Percentiles rank a stretch among this genome's conserved stretches.
phyloP scores from a whole-genome alignment of 2,113 vertebrate species.

The Eptatretus burgeri region DNA sequence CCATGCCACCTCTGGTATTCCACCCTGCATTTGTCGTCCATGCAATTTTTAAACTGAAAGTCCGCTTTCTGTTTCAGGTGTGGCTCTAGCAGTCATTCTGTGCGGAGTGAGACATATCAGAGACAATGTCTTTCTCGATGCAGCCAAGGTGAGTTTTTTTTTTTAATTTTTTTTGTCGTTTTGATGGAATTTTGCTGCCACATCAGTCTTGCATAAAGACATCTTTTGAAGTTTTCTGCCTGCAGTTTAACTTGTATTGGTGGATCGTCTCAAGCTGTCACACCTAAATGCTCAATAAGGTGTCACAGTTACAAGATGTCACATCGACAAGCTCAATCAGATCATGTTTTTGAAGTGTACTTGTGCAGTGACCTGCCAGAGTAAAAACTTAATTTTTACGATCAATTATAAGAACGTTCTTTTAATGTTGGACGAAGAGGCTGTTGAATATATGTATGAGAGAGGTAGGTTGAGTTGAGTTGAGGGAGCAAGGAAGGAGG shows the following conservation, averaged over 20 bases:
- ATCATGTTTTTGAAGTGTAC: too few species aligned
- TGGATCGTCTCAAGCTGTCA: neutral
- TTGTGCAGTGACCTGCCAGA: neutral
- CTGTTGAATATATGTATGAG: too few species aligned
- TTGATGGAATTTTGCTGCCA: neutral
- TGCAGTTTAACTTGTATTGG: neutral
- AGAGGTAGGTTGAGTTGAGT: too few species aligned
- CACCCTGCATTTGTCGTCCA: too few species aligned
- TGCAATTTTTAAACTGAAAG: too few species aligned
- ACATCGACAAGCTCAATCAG: too few species aligned
- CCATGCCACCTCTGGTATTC: too few species aligned
- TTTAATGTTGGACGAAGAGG: constrained; percentile 8
- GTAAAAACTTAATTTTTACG: constrained; percentile 1
- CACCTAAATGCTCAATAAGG: too few species aligned
- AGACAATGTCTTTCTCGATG: constrained; percentile 65
- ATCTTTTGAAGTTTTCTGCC: neutral
- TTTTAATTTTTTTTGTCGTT: neutral
- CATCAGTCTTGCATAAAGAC: neutral
- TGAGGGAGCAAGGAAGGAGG: too few species aligned
- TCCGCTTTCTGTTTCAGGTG: constrained; percentile 22
- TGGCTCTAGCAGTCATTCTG: constrained; percentile 69
- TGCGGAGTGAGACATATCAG: constrained; percentile 71
- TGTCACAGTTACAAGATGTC: too few species aligned
- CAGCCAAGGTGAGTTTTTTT: constrained; percentile 67
- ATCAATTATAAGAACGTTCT: neutral